phyloP scores from a whole-genome alignment of 1,140 invertebrate species.

The Latrodectus geometricus region DNA sequence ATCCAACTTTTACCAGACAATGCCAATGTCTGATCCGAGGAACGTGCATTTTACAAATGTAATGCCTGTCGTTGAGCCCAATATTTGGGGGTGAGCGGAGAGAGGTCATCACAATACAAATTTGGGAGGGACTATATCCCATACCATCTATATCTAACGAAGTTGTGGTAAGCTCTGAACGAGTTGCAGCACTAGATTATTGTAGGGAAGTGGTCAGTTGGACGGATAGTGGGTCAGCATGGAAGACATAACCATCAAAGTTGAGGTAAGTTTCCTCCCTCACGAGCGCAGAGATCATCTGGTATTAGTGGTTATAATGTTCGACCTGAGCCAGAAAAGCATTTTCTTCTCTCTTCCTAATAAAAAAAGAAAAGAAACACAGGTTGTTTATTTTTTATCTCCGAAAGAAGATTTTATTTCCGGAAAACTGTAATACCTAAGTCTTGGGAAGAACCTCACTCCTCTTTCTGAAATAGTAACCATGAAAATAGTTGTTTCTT shows the following conservation, averaged over 20 bases:
- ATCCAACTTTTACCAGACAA: slow-evolving; percentile 40
- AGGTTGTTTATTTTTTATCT: slow-evolving; percentile 18
- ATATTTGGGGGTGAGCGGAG: slow-evolving; percentile 1
- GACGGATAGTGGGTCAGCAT: slow-evolving; percentile 35
- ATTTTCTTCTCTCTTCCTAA: neutral
- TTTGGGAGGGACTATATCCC: slow-evolving; percentile 29
- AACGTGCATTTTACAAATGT: slow-evolving; percentile 52
- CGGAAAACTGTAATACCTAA: slow-evolving; percentile 4
- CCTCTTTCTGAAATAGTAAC: too few species aligned
- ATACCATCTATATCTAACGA: slow-evolving; percentile 60
- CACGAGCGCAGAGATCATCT: slow-evolving; percentile 28
- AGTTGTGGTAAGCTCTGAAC: slow-evolving; percentile 28
- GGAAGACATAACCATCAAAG: slow-evolving; percentile 58
- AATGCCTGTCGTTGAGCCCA: slow-evolving; percentile 37
- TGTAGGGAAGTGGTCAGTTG: slow-evolving; percentile 47
- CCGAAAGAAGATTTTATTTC: slow-evolving; percentile 4
- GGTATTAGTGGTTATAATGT: slow-evolving; percentile 57
- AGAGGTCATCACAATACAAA: neutral
- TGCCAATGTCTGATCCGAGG: slow-evolving; percentile 15
- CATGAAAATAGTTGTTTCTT: too few species aligned
- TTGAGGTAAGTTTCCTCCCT: slow-evolving; percentile 28
- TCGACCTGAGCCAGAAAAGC: slow-evolving; percentile 3
- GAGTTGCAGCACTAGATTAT: slow-evolving; percentile 4
- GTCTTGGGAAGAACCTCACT: too few species aligned
- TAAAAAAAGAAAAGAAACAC: slow-evolving; percentile 22